Evolutionary conservation across 2,113 vertebrate genomes (phyloP).

Genomic region (Thalassoma bifasciatum): DNA sequence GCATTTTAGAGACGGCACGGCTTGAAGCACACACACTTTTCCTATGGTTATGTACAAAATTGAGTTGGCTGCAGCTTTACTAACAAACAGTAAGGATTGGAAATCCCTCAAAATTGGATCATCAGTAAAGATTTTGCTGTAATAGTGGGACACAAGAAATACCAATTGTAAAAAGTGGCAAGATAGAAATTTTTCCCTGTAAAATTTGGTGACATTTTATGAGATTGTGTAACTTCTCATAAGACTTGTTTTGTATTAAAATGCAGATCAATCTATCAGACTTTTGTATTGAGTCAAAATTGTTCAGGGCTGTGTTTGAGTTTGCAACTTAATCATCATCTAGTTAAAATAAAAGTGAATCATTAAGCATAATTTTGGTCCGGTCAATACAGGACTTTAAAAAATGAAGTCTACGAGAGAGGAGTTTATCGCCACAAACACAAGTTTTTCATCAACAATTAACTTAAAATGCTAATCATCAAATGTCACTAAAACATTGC

Average conservation of each 20-base stretch:
- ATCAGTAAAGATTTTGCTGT: constrained; percentile 54
- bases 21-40: constrained; percentile 84
- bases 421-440: constrained; percentile 73
- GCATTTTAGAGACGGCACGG: constrained; percentile 89
- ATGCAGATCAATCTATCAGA: constrained; percentile 36
- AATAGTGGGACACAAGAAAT: constrained; percentile 27
- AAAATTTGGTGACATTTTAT: constrained; percentile 56
- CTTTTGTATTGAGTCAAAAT: constrained; percentile 47
- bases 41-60: constrained; percentile 90
- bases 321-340: constrained; percentile 41
- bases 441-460: constrained; percentile 59
- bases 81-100: constrained; percentile 51
- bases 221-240: constrained; percentile 31
- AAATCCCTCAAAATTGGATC: constrained; percentile 54
- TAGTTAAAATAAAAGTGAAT: constrained; percentile 51
- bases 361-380: constrained; percentile 57
- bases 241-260: constrained; percentile 55
- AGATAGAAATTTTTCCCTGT: constrained; percentile 53
- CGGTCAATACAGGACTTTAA: constrained; percentile 63
- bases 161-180: constrained; percentile 55
- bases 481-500: constrained; percentile 66
- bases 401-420: constrained; percentile 70
- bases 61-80: constrained; percentile 87
- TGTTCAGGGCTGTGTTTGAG: constrained; percentile 39
- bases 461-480: constrained; percentile 61